Evolutionary conservation across 2,113 vertebrate genomes (phyloP).

Genomic region (Prunella himalayana): DNA sequence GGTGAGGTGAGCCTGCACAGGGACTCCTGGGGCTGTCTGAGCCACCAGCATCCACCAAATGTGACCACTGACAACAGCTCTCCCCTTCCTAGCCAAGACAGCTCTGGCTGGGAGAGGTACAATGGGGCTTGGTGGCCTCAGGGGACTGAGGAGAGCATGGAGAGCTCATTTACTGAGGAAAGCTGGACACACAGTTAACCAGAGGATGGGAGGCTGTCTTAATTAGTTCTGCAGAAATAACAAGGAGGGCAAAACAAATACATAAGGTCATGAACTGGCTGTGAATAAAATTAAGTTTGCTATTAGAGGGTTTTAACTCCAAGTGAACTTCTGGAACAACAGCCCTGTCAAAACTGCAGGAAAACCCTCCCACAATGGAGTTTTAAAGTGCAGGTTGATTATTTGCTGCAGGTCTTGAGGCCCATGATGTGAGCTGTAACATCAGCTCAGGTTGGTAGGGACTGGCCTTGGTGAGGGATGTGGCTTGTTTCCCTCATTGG

Average conservation of each 20-base stretch:
- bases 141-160: background rate
- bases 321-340: background rate
- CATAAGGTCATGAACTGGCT: background rate
- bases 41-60: background rate
- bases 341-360: fast-evolving
- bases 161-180: background rate
- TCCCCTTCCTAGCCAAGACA: background rate
- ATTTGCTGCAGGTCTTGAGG: background rate
- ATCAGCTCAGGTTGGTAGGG: background rate
- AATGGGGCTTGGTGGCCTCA: background rate
- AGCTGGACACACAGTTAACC: background rate
- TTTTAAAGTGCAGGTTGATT: background rate
- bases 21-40: fast-evolving
- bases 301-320: background rate
- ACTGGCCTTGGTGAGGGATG: background rate
- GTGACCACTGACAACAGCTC: background rate
- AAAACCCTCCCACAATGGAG: background rate
- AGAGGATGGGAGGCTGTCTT: background rate
- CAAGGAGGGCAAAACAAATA: background rate
- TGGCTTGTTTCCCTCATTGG: background rate
- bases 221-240: background rate
- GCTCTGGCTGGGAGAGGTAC: background rate
- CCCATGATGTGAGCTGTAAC: background rate
- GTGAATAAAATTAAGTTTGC: background rate
- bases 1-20: background rate